Evolutionary conservation across 2,797 vertebrate genomes (phyloP).

Genomic region (Tinamus major): DNA sequence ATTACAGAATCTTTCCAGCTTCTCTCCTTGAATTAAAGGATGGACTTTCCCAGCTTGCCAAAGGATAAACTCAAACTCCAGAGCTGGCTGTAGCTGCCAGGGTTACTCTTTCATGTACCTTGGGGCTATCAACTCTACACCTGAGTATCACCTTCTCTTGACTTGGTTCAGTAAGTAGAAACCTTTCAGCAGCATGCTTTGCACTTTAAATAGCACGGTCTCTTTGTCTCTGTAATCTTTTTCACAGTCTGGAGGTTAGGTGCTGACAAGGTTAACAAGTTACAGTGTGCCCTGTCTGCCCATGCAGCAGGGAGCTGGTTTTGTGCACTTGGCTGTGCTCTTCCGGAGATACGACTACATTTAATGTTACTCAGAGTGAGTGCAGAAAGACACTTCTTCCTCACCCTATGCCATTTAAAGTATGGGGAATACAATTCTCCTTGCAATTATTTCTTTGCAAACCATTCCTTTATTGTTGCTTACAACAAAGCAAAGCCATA

Average conservation of each 20-base stretch:
- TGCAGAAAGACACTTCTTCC: neutral
- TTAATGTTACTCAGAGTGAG: neutral
- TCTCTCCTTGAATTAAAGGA: neutral
- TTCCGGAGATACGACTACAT: neutral
- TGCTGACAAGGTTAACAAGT: neutral
- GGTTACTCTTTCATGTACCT: neutral
- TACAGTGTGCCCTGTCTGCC: neutral
- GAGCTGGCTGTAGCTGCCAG: neutral
- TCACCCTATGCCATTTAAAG: neutral
- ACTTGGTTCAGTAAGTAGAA: neutral
- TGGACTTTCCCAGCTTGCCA: neutral
- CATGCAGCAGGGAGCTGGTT: neutral
- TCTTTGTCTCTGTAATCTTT: neutral
- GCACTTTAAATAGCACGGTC: neutral
- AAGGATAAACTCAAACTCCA: neutral
- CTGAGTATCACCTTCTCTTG: neutral
- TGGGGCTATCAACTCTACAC: neutral
- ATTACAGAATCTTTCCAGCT: neutral
- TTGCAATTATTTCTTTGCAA: neutral
- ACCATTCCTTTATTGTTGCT: neutral
- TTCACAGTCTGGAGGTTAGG: neutral
- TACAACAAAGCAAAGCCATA: slow-evolving; percentile 14
- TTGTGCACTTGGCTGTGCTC: neutral
- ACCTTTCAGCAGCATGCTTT: neutral
- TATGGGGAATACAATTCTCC: neutral